A percentile compares a stretch with the other conserved stretches of the same genome.
phyloP scores from a whole-genome alignment of 2,888 invertebrate genomes.

The Synergus japonicus region DNA sequence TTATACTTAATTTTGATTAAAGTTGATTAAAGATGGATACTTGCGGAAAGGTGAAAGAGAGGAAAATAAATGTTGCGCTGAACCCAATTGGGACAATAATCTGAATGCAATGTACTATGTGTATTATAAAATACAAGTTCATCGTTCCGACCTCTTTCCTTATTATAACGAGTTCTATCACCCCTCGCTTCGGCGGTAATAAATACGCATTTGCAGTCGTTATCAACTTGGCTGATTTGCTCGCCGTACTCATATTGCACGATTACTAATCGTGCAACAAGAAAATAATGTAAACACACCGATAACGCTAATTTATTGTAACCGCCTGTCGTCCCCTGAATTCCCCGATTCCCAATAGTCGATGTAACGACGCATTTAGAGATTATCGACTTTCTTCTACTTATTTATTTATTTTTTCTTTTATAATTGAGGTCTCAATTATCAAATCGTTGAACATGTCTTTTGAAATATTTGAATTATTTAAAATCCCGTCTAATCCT shows the following conservation, averaged over 20 bases:
- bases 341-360: conserved; percentile 62
- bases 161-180: conserved; percentile 51
- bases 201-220: conserved; percentile 63
- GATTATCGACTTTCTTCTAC: conserved; percentile 45
- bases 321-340: conserved; percentile 52
- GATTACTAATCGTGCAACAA: conserved; percentile 73
- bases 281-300: conserved; percentile 72
- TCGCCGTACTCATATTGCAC: conserved; percentile 61
- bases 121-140: conserved; percentile 69
- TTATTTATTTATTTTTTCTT: neutral
- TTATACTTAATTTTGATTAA: neutral
- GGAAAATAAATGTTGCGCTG: neutral
- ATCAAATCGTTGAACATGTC: too few species aligned
- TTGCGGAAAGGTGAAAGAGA: neutral
- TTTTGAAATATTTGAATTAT: too few species aligned
- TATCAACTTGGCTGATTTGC: conserved; percentile 54
- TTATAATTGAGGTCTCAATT: too few species aligned
- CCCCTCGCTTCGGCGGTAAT: conserved; percentile 56
- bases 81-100: neutral
- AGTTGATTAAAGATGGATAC: neutral
- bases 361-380: conserved; percentile 62
- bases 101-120: conserved; percentile 4
- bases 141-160: conserved; percentile 68
- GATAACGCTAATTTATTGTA: conserved; percentile 73
- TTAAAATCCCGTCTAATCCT: too few species aligned